Evolutionary conservation across 2,797 vertebrate genomes (phyloP).

Genomic region (Atherinosoma microstoma): DNA sequence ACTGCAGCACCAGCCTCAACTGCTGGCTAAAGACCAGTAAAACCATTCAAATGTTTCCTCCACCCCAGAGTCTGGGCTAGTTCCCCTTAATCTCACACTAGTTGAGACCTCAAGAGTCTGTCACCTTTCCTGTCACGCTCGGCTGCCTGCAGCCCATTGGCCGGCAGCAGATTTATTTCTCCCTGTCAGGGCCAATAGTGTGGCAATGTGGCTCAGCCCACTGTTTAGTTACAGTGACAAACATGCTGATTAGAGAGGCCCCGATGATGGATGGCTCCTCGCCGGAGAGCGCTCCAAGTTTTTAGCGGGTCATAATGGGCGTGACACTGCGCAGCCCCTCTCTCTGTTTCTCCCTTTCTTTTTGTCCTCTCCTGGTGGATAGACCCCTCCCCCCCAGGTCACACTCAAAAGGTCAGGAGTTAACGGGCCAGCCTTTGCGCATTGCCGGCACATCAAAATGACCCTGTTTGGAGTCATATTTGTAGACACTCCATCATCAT

Average conservation of each 20-base stretch:
- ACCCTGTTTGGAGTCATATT: constrained; percentile 87
- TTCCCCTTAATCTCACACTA: constrained; percentile 76
- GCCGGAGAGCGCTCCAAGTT: constrained; percentile 87
- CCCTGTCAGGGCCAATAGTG: constrained; percentile 88
- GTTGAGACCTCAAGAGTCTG: constrained; percentile 80
- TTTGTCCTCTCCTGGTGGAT: constrained; percentile 67
- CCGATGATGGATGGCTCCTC: constrained; percentile 89
- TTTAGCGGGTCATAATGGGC: constrained; percentile 92
- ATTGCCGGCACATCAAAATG: constrained; percentile 83
- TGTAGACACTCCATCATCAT: constrained; percentile 87
- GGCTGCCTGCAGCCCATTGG: constrained; percentile 85
- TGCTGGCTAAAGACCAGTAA: constrained; percentile 71
- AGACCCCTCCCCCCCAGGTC: constrained; percentile 81
- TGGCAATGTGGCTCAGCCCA: constrained; percentile 78
- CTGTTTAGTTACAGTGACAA: constrained; percentile 91
- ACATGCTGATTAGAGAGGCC: constrained; percentile 88
- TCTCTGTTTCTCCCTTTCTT: constrained; percentile 65
- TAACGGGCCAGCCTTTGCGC: constrained; percentile 80
- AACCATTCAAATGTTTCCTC: constrained; percentile 73
- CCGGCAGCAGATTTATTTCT: constrained; percentile 88
- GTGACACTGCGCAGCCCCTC: constrained; percentile 87
- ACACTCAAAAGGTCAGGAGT: constrained; percentile 83
- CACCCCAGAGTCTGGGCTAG: constrained; percentile 66
- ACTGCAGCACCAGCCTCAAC: constrained; percentile 50
- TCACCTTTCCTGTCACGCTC: constrained; percentile 83